phyloP scores from a whole-genome alignment of 2,797 vertebrate species.

The Spinus pinus region DNA sequence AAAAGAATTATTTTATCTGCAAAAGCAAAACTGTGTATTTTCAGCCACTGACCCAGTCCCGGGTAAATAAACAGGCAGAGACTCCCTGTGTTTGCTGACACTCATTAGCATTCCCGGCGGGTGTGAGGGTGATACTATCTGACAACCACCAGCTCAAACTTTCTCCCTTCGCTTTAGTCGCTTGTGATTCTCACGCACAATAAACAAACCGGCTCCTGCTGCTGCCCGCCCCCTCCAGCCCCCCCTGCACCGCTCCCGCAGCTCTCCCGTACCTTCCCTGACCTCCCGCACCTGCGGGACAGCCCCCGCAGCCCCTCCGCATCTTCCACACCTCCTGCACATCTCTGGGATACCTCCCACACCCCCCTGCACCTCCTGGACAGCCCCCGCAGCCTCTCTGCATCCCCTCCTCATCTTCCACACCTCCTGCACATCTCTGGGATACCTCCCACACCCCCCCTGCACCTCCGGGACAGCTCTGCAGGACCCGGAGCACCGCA shows the following conservation, averaged over 20 bases:
- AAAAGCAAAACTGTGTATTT: constrained; percentile 19
- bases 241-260: not conserved
- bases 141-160: constrained; percentile 31
- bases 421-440: not conserved
- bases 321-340: not conserved
- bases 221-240: not conserved
- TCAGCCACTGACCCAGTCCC: constrained; percentile 22
- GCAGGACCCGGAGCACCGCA: fast-evolving
- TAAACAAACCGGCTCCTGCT: not conserved
- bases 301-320: not conserved
- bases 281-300: not conserved
- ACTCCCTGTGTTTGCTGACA: constrained; percentile 11
- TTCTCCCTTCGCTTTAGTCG: not conserved
- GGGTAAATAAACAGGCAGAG: constrained; percentile 37
- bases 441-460: too few relatives aligned
- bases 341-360: too few relatives aligned
- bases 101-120: constrained; percentile 17
- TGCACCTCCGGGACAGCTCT: not conserved
- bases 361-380: too few relatives aligned
- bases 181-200: not conserved
- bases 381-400: too few relatives aligned
- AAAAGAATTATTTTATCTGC: not conserved
- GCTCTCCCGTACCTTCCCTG: not conserved
- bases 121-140: constrained; percentile 44
- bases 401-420: not conserved